A percentile compares a stretch with the other conserved stretches of the same genome.
Evolutionary conservation across 1,140 invertebrate species (phyloP).

Genomic region (Drosophila sp.): DNA sequence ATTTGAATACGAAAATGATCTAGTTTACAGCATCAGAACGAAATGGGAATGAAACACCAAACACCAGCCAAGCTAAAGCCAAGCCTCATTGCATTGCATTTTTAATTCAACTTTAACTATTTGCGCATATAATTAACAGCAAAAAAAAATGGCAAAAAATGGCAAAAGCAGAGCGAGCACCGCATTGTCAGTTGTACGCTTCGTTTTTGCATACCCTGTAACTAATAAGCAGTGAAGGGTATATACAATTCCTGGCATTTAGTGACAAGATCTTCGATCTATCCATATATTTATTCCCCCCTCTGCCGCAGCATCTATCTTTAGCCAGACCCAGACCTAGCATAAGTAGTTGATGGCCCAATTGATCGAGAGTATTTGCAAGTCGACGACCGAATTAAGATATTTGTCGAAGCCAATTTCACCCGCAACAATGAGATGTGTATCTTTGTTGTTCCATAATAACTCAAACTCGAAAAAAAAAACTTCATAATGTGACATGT

Average conservation of each 20-base stretch:
- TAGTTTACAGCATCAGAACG: neutral
- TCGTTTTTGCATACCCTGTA: slow-evolving; percentile 10
- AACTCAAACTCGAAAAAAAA: slow-evolving; percentile 31
- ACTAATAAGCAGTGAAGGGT: neutral
- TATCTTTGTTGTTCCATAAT: slow-evolving; percentile 33
- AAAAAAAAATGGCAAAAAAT: slow-evolving; percentile 23
- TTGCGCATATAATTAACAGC: slow-evolving; percentile 70
- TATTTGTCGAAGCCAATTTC: slow-evolving; percentile 61
- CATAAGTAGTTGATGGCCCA: too few species aligned
- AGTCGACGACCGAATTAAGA: neutral
- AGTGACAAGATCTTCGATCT: too few species aligned
- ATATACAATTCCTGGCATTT: neutral
- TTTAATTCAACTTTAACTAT: slow-evolving; percentile 73
- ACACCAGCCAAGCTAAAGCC: slow-evolving; percentile 18
- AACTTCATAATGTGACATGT: slow-evolving; percentile 54
- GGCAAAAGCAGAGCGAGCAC: slow-evolving; percentile 10
- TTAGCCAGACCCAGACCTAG: too few species aligned
- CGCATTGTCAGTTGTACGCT: neutral
- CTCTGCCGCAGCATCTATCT: too few species aligned
- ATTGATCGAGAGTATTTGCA: neutral
- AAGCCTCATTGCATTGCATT: slow-evolving; percentile 59
- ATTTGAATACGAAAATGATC: too few species aligned
- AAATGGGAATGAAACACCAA: neutral
- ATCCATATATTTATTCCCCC: too few species aligned
- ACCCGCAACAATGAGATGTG: slow-evolving; percentile 66